phyloP scores from a whole-genome alignment of 2,888 invertebrate species.

The Eupithecia abbreviata region DNA sequence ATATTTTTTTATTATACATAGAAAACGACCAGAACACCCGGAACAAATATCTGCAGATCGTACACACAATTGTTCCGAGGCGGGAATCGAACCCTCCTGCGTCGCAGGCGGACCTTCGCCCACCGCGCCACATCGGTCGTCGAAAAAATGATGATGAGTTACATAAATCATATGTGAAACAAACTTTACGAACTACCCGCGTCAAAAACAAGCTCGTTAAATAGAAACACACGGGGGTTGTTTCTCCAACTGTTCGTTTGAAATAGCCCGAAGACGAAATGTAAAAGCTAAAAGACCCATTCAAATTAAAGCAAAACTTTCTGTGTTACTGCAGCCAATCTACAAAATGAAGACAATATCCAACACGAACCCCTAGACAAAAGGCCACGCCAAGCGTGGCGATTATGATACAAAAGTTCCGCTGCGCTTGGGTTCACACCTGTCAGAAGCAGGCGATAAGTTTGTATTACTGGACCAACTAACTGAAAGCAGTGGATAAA shows the following conservation, averaged over 20 bases:
- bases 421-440: constrained; percentile 27
- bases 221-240: not conserved
- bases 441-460: constrained; percentile 26
- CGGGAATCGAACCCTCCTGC: too few species aligned
- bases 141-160: too few species aligned
- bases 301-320: not conserved
- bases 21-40: too few species aligned
- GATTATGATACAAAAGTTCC: constrained; percentile 30
- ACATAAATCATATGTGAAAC: not conserved
- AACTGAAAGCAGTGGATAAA: constrained; percentile 3
- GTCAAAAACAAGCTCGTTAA: constrained; percentile 4
- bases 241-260: not conserved
- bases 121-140: too few species aligned
- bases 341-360: constrained; percentile 18
- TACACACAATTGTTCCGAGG: too few species aligned
- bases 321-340: constrained; percentile 12
- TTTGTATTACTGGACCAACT: constrained; percentile 3
- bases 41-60: too few species aligned
- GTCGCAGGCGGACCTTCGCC: too few species aligned
- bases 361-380: constrained; percentile 23
- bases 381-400: constrained; percentile 27
- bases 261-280: not conserved
- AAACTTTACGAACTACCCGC: not conserved
- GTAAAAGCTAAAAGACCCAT: not conserved
- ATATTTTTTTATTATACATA: too few species aligned